A percentile compares a stretch with the other conserved stretches of the same genome.
Conservation (phyloP, 2,113 vertebrate species). For the Tapirus terrestris region DNA sequence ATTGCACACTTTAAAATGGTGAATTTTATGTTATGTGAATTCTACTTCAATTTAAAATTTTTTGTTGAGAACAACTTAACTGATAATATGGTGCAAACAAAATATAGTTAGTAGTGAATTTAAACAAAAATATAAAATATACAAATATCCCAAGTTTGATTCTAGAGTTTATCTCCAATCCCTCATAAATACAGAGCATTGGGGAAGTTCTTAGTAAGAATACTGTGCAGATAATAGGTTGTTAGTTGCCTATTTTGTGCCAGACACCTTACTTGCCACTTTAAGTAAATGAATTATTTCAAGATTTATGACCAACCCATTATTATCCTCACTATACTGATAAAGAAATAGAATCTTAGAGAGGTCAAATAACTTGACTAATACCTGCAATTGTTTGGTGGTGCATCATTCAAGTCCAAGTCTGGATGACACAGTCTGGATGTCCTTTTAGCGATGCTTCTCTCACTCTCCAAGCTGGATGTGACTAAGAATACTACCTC, state of each 20-base stretch:
- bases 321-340: not conserved
- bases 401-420: too few species aligned
- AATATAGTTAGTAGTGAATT: not conserved
- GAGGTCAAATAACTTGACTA: not conserved
- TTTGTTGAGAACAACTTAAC: not conserved
- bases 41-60: not conserved
- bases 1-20: too few species aligned
- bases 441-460: not conserved
- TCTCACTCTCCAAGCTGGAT: not conserved
- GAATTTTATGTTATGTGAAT: not conserved
- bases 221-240: not conserved
- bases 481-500: not conserved
- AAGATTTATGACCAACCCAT: not conserved
- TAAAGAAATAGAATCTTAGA: not conserved
- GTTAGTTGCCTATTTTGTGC: not conserved
- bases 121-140: not conserved
- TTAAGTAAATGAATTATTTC: not conserved
- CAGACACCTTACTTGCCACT: not conserved
- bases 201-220: not conserved
- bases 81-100: not conserved
- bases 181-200: not conserved
- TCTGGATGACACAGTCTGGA: not conserved
- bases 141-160: not conserved
- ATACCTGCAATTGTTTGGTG: not conserved
- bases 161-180: not conserved